Conservation (phyloP, 2,113 vertebrate genomes). For the Muscicapa adusta region DNA sequence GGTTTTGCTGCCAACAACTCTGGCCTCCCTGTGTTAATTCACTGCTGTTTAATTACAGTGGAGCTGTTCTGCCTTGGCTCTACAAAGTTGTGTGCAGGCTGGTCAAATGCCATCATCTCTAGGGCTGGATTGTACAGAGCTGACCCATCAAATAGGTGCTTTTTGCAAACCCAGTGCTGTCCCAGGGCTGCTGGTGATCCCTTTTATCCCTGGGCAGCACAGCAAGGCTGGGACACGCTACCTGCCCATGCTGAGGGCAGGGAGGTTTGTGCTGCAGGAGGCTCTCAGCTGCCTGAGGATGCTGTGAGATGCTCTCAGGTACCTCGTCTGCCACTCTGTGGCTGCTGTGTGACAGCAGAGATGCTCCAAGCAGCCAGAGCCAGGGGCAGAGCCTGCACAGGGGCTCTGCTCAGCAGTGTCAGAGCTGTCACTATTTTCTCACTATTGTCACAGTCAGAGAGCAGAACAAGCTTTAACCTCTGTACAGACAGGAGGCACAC, state of each 20-base stretch:
- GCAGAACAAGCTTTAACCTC: not conserved
- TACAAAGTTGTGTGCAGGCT: not conserved
- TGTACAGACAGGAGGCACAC: not conserved
- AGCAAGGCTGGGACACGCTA: not conserved
- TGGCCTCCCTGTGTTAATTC: not conserved
- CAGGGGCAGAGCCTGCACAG: not conserved
- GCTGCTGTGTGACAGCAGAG: not conserved
- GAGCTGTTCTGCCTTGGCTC: not conserved
- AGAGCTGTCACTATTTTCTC: not conserved
- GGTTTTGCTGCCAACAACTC: rapidly evolving
- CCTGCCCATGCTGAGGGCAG: not conserved
- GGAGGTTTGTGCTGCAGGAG: not conserved
- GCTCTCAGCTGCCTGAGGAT: not conserved
- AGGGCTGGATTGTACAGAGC: not conserved
- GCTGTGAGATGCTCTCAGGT: not conserved
- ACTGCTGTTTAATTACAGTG: not conserved
- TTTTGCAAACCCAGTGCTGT: not conserved
- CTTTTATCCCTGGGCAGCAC: not conserved
- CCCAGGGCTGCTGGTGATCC: not conserved
- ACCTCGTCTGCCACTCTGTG: conserved; percentile 24
- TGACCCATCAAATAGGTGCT: not conserved
- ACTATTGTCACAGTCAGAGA: not conserved
- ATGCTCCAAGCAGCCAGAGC: not conserved
- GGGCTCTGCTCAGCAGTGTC: not conserved
- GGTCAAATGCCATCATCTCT: rapidly evolving